Evolutionary conservation across 2,113 vertebrate species (phyloP).

Genomic region (Amphilophus citrinellus): DNA sequence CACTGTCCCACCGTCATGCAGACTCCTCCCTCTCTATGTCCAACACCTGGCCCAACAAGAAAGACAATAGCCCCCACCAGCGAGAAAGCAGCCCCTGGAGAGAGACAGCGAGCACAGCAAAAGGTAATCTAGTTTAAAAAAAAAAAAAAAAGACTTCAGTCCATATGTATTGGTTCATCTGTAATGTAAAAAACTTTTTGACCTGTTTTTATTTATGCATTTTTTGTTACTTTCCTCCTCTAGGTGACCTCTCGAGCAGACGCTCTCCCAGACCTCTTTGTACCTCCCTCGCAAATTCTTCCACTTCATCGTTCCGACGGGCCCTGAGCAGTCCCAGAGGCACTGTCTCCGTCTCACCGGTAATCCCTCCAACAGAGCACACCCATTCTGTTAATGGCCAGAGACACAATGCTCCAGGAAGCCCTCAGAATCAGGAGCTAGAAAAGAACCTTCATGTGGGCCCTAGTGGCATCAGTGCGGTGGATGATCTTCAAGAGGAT

Average conservation of each 20-base stretch:
- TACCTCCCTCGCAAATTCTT: conserved; percentile 79
- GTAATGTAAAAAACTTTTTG: neutral
- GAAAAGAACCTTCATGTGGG: conserved; percentile 73
- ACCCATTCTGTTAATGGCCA: conserved; percentile 70
- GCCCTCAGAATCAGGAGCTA: conserved; percentile 61
- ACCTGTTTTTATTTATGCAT: neutral
- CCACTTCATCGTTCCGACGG: conserved; percentile 78
- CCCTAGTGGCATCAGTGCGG: conserved; percentile 69
- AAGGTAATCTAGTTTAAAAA: conserved; percentile 26
- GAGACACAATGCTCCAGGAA: conserved; percentile 67
- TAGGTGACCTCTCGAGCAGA: conserved; percentile 66
- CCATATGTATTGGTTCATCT: neutral
- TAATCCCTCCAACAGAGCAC: conserved; percentile 65
- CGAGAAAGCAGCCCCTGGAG: conserved; percentile 76
- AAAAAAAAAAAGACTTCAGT: neutral
- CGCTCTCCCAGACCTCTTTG: conserved; percentile 79
- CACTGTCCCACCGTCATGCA: conserved; percentile 73
- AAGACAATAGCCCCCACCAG: conserved; percentile 68
- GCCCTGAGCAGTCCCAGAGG: conserved; percentile 81
- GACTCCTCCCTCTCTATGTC: conserved; percentile 85
- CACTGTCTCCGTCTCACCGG: conserved; percentile 67
- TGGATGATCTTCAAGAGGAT: conserved; percentile 76
- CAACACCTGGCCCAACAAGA: conserved; percentile 91
- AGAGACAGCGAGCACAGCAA: conserved; percentile 74
- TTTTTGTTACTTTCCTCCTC: neutral